Evolutionary conservation across 2,113 vertebrate genomes (phyloP), one percentile per base, ranked within the genome.

Genomic region (Donacobius atricapilla): DNA sequence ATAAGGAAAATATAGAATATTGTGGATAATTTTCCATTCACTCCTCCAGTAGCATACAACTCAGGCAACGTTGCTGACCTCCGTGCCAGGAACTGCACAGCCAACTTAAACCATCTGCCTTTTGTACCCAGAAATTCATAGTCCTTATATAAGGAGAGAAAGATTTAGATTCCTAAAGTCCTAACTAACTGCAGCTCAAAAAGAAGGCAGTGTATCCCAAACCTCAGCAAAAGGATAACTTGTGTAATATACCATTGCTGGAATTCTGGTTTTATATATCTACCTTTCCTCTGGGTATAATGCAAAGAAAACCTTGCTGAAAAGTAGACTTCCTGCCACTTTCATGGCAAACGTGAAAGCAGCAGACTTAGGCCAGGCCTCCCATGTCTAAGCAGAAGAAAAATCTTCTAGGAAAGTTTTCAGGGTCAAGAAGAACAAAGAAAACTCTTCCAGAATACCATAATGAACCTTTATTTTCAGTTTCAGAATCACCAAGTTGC

Each of bases 41-140:
- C 53, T 24, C 37, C 58, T 86, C 2, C 2, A 73, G 21, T 6
- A 61, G 12, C 15, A 61, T 2, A 33, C 12, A 54, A 9, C 23
- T 68, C 51, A 64, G n/a, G 21, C 40, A 51, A 4, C 0, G 0
- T 4, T 51, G 57, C 7, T 50, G 19, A 60, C 31, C 45, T 48
- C 37, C 30, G 28, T 63, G 40, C 71, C 73, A 40, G 39, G 22
- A 35, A 6, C 27, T 57, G 17, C 18, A 22, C 10, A 57, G 40
- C 24, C 78, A 47, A 22, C 13, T 7, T 48, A 48, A 51, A 87
- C 39, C 21, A 63, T 39, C 8, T 2, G 4, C 3, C 15, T 33
- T 31, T 56, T 37, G 4, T 69, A 54, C 17, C 27, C 10, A 23
- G 30, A 47, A 16, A 42, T 61, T 48, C 66, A 25, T 54, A n/a